Evolutionary conservation across 2,113 vertebrate species (phyloP).

Genomic region (Polypterus senegalus): DNA sequence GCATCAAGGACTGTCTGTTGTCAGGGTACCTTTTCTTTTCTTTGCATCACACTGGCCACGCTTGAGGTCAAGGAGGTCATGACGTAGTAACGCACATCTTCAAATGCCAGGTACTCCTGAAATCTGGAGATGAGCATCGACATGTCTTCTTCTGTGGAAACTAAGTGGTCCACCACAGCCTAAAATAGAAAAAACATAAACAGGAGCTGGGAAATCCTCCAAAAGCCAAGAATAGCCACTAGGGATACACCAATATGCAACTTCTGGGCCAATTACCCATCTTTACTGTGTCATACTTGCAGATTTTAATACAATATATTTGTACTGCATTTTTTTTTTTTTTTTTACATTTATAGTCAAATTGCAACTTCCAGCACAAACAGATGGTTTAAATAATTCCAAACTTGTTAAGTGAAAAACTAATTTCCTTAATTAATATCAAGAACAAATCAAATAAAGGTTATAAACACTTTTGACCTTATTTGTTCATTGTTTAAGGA

Average conservation of each 20-base stretch:
- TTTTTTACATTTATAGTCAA: not conserved
- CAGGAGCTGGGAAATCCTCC: not conserved
- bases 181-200: slow-evolving; percentile 22
- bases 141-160: slow-evolving; percentile 48
- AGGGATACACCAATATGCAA: not conserved
- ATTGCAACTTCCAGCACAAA: not conserved
- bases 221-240: not conserved
- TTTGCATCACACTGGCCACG: slow-evolving; percentile 46
- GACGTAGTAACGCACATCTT: slow-evolving; percentile 73
- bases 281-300: too few relatives aligned
- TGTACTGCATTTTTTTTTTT: not conserved
- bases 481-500: too few relatives aligned
- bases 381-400: not conserved
- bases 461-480: too few relatives aligned
- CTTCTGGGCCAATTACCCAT: too few relatives aligned
- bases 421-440: too few relatives aligned
- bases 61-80: slow-evolving; percentile 51
- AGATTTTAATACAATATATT: too few relatives aligned
- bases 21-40: slow-evolving; percentile 51
- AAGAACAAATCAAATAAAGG: too few relatives aligned
- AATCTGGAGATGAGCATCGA: slow-evolving; percentile 69
- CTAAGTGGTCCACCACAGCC: slow-evolving; percentile 56
- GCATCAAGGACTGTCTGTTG: not conserved
- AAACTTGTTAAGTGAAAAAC: too few relatives aligned
- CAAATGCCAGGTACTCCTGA: slow-evolving; percentile 69